These are phyloP conservation scores for Saxidomus purpurata DNA, from an alignment of 1,140 invertebrate species.

Conservation along the genomic window DNA sequence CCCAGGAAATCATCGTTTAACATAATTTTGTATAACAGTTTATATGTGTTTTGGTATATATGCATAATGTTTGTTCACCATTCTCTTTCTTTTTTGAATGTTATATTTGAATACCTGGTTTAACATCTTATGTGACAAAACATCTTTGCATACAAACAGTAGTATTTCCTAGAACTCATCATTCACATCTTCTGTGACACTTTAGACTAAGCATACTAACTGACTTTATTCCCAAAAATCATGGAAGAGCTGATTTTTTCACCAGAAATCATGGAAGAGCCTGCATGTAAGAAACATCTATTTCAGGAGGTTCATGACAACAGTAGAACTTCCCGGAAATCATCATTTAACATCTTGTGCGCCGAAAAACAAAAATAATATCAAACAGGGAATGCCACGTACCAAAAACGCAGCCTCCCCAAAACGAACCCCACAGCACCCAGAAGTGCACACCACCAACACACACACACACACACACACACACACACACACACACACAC, in stretches of 20 bases:
- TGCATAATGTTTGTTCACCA: neutral
- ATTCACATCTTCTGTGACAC: neutral
- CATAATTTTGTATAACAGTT: constrained; percentile 8
- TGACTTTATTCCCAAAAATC: too few species aligned
- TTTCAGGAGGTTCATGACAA: constrained; percentile 26
- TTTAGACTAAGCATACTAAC: constrained; percentile 7
- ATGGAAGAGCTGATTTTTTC: constrained; percentile 9
- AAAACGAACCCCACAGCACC: too few species aligned
- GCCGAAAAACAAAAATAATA: too few species aligned
- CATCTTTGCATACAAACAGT: neutral
- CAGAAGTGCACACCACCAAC: too few species aligned
- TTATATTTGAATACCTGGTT: constrained; percentile 28
- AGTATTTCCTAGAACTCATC: too few species aligned
- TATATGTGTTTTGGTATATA: constrained; percentile 10
- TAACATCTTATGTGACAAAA: constrained; percentile 14
- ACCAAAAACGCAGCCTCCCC: too few species aligned
- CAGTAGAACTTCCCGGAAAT: neutral
- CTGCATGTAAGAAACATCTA: constrained; percentile 18
- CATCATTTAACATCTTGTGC: neutral
- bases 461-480: too few species aligned
- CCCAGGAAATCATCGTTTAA: constrained; percentile 24
- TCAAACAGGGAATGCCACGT: too few species aligned
- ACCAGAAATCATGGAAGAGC: neutral
- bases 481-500: too few species aligned
- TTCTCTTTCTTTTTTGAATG: neutral